Evolutionary conservation across 2,113 vertebrate genomes (phyloP).

Genomic region (Casuarius casuarius): DNA sequence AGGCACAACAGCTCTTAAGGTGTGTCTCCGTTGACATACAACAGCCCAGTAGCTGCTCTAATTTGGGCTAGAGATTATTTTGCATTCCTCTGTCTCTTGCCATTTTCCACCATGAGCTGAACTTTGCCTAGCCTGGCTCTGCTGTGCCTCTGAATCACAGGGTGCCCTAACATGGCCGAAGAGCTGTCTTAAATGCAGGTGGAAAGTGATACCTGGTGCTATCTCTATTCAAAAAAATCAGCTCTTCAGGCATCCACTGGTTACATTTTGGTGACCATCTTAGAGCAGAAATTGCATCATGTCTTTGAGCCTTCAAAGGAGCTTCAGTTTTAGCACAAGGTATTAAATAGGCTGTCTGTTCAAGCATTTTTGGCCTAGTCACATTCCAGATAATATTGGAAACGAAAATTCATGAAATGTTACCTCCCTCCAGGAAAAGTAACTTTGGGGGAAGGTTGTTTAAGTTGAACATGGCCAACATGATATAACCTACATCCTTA

Average conservation of each 20-base stretch:
- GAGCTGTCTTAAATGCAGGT: background rate
- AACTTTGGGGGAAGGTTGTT: background rate
- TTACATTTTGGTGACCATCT: background rate
- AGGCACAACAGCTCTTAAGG: background rate
- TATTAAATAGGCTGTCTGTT: background rate
- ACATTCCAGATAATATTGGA: background rate
- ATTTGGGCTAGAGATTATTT: background rate
- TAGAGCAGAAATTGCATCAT: background rate
- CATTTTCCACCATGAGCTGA: background rate
- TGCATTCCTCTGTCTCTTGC: accelerated
- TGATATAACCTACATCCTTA: background rate
- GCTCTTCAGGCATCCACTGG: background rate
- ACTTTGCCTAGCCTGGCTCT: background rate
- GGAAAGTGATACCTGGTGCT: background rate
- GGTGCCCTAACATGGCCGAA: background rate
- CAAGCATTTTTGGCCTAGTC: background rate
- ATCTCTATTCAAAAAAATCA: accelerated
- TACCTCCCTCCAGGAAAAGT: background rate
- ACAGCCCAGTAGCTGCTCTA: background rate
- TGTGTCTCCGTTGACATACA: background rate
- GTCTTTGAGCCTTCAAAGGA: background rate
- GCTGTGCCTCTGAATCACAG: accelerated
- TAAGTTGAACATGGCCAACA: accelerated
- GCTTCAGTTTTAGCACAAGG: background rate
- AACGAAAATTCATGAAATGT: background rate